Conservation (phyloP, 2,888 invertebrate species). For the Leucania comma region DNA sequence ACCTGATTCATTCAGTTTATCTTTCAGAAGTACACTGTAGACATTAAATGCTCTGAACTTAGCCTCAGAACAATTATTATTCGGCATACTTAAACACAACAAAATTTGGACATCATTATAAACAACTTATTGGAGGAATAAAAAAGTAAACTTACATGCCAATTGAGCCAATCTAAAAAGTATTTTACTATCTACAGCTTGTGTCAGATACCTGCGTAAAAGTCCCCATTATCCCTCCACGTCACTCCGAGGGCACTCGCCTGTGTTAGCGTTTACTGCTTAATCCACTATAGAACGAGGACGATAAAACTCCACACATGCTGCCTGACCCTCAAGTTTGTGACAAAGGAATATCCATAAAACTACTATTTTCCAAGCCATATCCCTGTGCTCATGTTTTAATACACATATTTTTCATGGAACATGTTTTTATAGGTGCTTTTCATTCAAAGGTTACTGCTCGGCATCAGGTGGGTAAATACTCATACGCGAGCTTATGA, state of each 20-base stretch:
- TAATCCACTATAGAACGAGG: constrained; percentile 22
- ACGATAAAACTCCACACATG: constrained; percentile 44
- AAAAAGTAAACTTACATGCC: not conserved
- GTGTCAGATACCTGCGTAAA: not conserved
- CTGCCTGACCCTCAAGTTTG: constrained; percentile 27
- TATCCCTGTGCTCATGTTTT: constrained; percentile 36
- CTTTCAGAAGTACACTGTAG: too few relatives aligned
- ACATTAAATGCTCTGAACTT: too few relatives aligned
- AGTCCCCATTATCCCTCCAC: not conserved
- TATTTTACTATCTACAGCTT: not conserved
- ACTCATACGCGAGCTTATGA: too few relatives aligned
- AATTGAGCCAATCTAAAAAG: not conserved
- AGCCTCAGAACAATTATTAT: not conserved
- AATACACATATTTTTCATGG: constrained; percentile 25
- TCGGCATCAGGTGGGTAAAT: too few relatives aligned
- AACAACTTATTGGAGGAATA: not conserved
- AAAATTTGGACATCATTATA: not conserved
- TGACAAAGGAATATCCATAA: constrained; percentile 39
- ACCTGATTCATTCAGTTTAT: too few relatives aligned
- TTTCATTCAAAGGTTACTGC: not conserved
- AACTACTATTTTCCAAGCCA: constrained; percentile 38
- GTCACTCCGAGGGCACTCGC: constrained; percentile 3
- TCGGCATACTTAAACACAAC: not conserved
- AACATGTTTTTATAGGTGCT: constrained; percentile 1
- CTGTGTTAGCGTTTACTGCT: constrained; percentile 25